A percentile compares a stretch with the other conserved stretches of the same genome.
Conservation (phyloP, 2,888 invertebrate genomes). For the Epirrhoe tristata region DNA sequence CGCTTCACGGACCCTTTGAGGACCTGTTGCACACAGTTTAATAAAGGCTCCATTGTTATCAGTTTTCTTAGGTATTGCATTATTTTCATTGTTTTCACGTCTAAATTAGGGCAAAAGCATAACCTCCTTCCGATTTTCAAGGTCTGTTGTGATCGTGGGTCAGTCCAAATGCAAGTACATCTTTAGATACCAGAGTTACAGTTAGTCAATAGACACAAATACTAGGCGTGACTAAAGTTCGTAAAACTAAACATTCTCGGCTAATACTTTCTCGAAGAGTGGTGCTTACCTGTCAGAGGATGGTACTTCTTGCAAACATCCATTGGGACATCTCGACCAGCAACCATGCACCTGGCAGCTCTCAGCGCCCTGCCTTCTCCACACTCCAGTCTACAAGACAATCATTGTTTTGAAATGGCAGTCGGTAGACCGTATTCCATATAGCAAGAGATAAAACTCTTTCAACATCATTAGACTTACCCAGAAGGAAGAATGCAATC, state of each 20-base stretch:
- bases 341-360: slow-evolving; percentile 75
- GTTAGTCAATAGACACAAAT: no score
- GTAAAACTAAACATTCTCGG: no score
- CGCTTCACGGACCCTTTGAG: slow-evolving; percentile 72
- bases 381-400: slow-evolving; percentile 65
- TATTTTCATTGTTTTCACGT: no score
- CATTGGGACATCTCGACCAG: slow-evolving; percentile 73
- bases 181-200: no score
- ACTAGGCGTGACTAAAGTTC: no score
- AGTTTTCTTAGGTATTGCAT: no score
- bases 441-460: no score
- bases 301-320: slow-evolving; percentile 79
- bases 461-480: slow-evolving; percentile 50
- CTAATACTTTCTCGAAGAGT: not conserved
- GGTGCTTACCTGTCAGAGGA: slow-evolving; percentile 69
- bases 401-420: not conserved
- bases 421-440: not conserved
- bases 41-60: not conserved
- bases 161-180: no score
- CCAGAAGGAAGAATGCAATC: slow-evolving; percentile 76
- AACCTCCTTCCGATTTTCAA: no score
- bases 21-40: slow-evolving; percentile 54
- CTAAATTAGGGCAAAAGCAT: no score
- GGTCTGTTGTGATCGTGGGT: no score
- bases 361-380: slow-evolving; percentile 74